Evolutionary conservation across 1,140 invertebrate species (phyloP), one percentile per base, ranked within the genome.

Genomic region (Drosophila orosa): DNA sequence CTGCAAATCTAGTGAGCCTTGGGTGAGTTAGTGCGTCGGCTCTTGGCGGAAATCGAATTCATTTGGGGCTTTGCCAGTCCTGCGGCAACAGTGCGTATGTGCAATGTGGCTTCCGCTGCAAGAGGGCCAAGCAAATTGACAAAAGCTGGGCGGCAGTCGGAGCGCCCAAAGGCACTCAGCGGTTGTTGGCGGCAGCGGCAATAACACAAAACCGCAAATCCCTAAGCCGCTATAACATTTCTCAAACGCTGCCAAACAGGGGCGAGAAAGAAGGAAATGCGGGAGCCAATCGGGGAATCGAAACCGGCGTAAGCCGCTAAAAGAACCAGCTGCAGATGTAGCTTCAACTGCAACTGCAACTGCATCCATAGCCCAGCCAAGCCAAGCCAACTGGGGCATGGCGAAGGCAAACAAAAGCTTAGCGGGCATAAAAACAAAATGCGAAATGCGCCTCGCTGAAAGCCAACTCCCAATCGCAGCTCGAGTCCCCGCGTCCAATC

Each of bases 151-250:
- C 27, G 60, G 65, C 80, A 65, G 73, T 61, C 61, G 40, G 22
- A 3, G 24, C 24, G 33, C 45, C 55, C 62, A 52, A 58, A 75
- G 73, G 71, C 72, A 73, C 54, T 65, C 69, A 81, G 60, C 48
- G 44, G 56, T 62, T 67, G 44, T 58, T 48, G 47, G 69, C 40
- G 60, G 63, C 74, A 74, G 73, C 59, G 59, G 61, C 80, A 84
- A 80, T 84, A 85, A 86, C 78, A 82, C 74, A 85, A 59, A 82
- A 78, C 82, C 82, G 69, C 82, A 85, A 82, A 82, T 76, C 82
- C 69, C 82, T 54, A 85, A 85, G 82, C 83, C 78, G 83, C 69
- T 85, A 85, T 82, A 85, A 85, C 78, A 85, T 85, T 85, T 85
- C 78, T 75, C 82, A 85, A 85, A 85, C 69, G 74, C 48, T 80